phyloP scores from a whole-genome alignment of 2,113 vertebrate species.

The Myiagra hebetior region DNA sequence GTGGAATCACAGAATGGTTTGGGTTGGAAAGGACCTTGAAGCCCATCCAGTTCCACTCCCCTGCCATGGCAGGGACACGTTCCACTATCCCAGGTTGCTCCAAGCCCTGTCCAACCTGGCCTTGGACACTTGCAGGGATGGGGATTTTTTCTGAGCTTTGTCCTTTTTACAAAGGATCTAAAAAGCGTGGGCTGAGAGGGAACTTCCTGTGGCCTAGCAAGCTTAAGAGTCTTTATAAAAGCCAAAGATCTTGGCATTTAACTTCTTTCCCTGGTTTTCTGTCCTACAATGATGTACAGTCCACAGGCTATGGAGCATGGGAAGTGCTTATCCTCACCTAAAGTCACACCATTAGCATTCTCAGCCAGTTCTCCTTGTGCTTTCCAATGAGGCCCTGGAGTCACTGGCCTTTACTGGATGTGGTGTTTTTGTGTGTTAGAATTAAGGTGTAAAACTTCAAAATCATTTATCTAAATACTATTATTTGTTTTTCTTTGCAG shows the following conservation, averaged over 20 bases:
- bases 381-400: background rate
- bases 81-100: background rate
- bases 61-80: background rate
- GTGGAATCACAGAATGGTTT: background rate
- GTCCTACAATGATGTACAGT: accelerated
- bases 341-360: background rate
- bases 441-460: background rate
- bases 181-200: background rate
- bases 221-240: background rate
- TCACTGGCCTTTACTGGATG: background rate
- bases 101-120: background rate
- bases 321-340: background rate
- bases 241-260: background rate
- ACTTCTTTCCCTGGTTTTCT: background rate
- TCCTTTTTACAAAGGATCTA: background rate
- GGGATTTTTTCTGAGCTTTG: background rate
- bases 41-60: background rate
- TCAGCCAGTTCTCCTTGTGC: background rate
- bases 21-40: background rate
- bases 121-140: background rate
- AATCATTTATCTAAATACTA: background rate
- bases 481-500: constrained; percentile 2
- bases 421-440: background rate
- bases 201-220: background rate
- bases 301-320: background rate